Evolutionary conservation across 2,113 vertebrate species (phyloP).

Genomic region (Lanius collurio): DNA sequence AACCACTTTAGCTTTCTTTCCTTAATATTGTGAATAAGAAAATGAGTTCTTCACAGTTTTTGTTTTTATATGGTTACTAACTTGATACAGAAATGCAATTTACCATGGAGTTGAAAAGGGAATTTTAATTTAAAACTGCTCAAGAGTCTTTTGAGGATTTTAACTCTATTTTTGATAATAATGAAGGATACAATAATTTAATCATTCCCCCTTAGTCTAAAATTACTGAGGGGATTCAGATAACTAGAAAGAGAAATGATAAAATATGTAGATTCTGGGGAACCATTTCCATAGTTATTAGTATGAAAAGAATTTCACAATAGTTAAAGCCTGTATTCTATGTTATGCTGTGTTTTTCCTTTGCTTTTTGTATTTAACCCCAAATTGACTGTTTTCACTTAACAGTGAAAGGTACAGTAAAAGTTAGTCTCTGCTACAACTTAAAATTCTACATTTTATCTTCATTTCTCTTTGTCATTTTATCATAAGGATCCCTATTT

Average conservation of each 20-base stretch:
- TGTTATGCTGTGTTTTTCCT: neutral
- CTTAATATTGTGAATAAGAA: neutral
- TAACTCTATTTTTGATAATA: neutral
- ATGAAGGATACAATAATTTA: neutral
- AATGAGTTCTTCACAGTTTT: neutral
- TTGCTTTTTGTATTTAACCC: neutral
- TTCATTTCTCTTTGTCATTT: neutral
- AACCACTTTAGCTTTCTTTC: neutral
- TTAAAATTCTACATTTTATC: neutral
- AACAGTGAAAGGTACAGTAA: neutral
- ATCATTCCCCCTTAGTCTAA: neutral
- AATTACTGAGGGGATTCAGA: neutral
- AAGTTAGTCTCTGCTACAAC: neutral
- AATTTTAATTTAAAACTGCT: neutral
- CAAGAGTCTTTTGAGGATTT: neutral
- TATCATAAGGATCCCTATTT: neutral
- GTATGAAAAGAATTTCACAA: neutral
- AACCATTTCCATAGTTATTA: neutral
- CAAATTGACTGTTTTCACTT: neutral
- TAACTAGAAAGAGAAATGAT: neutral
- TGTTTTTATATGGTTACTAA: neutral
- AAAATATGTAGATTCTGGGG: neutral
- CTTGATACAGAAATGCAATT: neutral
- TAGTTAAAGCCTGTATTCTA: neutral
- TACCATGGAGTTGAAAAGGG: neutral